Percentiles rank a stretch among this genome's conserved stretches.
Conservation (phyloP, 2,797 vertebrate genomes). For the Falco rusticolus region DNA sequence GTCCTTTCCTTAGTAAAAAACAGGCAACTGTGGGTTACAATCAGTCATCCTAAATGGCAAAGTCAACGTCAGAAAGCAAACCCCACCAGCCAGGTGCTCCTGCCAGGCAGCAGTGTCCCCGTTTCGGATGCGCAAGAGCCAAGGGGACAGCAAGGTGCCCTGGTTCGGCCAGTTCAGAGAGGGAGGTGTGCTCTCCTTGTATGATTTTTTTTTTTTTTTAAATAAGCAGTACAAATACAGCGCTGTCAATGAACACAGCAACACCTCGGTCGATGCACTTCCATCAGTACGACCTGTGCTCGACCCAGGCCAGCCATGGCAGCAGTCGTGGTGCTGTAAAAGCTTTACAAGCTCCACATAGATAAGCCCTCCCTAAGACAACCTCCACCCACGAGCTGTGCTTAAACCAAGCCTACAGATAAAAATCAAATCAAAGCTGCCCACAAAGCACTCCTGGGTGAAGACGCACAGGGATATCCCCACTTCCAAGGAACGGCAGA, state of each 20-base stretch:
- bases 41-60: background rate
- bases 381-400: fast-evolving
- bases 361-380: background rate
- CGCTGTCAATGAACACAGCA: background rate
- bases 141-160: background rate
- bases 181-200: background rate
- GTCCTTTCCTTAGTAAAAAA: background rate
- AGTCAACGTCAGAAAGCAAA: background rate
- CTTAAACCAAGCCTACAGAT: background rate
- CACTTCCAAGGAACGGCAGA: background rate
- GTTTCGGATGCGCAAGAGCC: background rate
- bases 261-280: fast-evolving
- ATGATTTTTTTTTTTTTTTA: too few relatives aligned
- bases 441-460: background rate
- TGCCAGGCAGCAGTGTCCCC: background rate
- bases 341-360: background rate
- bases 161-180: background rate
- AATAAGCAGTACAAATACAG: background rate
- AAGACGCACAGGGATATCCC: background rate
- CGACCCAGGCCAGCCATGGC: fast-evolving
- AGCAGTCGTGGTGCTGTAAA: background rate
- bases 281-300: fast-evolving
- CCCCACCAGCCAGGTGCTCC: background rate
- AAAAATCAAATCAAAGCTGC: background rate
- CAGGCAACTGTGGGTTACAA: background rate